phyloP scores from a whole-genome alignment of 2,113 vertebrate genomes.

The Scalopus aquaticus region DNA sequence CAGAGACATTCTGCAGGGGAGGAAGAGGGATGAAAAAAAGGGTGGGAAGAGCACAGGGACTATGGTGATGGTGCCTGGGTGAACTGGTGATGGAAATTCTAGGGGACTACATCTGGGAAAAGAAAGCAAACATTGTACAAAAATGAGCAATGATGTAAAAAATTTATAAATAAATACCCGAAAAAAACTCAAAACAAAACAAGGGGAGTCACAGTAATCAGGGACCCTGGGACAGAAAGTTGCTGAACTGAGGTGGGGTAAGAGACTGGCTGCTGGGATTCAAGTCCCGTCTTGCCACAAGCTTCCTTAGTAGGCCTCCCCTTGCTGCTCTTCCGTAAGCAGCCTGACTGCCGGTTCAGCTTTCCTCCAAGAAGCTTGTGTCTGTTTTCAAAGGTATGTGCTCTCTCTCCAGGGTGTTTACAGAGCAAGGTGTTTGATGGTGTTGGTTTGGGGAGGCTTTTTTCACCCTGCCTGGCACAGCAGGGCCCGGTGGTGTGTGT shows the following conservation, averaged over 20 bases:
- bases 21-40: no score
- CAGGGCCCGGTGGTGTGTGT: not conserved
- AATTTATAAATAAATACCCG: no score
- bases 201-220: no score
- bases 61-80: no score
- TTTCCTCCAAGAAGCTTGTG: slow-evolving; percentile 9
- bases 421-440: not conserved
- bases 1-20: no score
- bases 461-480: not conserved
- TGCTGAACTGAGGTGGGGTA: slow-evolving; percentile 53
- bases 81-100: no score
- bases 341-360: slow-evolving; percentile 39
- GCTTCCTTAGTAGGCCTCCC: not conserved
- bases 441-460: not conserved
- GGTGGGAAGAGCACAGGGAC: no score
- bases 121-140: no score
- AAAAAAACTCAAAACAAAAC: no score
- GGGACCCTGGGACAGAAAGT: slow-evolving; percentile 29
- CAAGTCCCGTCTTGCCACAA: slow-evolving; percentile 34
- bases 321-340: not conserved
- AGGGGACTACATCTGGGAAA: no score
- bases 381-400: slow-evolving; percentile 45
- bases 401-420: not conserved
- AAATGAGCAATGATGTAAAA: no score
- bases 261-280: slow-evolving; percentile 52